Evolutionary conservation across 2,888 invertebrate species (phyloP).

Genomic region (Bugula neritina): DNA sequence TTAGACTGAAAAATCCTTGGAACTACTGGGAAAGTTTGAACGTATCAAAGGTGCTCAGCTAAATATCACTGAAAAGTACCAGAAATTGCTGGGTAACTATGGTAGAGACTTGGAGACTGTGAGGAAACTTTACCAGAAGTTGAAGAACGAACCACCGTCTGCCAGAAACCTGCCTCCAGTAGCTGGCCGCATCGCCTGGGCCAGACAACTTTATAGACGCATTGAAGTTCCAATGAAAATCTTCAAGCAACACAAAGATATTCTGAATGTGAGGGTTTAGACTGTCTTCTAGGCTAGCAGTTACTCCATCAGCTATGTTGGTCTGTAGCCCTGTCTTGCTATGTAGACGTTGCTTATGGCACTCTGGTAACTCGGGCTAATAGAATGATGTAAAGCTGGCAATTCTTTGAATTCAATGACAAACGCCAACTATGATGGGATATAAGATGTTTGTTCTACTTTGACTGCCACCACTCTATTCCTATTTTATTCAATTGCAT

Average conservation of each 20-base stretch:
- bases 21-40: slow-evolving; percentile 51
- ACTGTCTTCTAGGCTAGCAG: no score
- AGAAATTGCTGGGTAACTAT: slow-evolving; percentile 50
- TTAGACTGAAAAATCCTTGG: slow-evolving; percentile 52
- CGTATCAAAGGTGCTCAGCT: slow-evolving; percentile 47
- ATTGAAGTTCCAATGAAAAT: slow-evolving; percentile 72
- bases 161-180: slow-evolving; percentile 85
- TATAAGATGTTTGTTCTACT: no score
- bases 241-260: slow-evolving; percentile 50
- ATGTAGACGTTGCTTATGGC: no score
- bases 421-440: no score
- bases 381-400: no score
- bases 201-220: slow-evolving; percentile 72
- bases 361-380: no score
- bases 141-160: slow-evolving; percentile 80
- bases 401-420: no score
- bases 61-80: slow-evolving; percentile 53
- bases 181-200: slow-evolving; percentile 73
- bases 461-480: no score
- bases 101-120: slow-evolving; percentile 79
- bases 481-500: no score
- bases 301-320: no score
- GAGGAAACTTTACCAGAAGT: slow-evolving; percentile 69
- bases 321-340: no score
- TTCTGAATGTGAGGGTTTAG: slow-evolving; percentile 42